Base-by-base conservation (phyloP, 2,797 vertebrate species). In the Eidolon dupreanum region DNA sequence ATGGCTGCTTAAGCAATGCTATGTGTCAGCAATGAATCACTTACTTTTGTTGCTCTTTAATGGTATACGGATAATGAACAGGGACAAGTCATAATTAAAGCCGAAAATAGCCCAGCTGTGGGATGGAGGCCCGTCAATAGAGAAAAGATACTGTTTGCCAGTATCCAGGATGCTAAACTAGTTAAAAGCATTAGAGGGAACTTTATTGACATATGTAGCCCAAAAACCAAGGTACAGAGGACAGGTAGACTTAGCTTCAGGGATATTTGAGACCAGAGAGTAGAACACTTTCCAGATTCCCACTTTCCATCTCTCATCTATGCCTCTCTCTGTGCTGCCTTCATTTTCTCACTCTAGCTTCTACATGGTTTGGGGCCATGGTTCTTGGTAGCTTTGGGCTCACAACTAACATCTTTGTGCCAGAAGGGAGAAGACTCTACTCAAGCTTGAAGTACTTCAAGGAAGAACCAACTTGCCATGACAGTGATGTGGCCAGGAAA, bases 1-100 rank as follows among this genome's bases (percentile, higher is more conserved):
- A 98, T 98, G 98, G 74, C 97, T 98, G 96, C 94, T 98, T 96
- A 94, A 98, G 98, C 98, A 98, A 98, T 97, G 95, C 98, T 97
- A 94, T 85, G 98, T 98, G 98, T 98, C 98, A 98, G 98, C 98
- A 98, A 97, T 98, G 98, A 98, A 98, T 98, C 98, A 98, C 98
- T 98, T 98, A 98, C 90, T 97, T 98, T 91, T 97, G 97, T 98
- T 98, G 95, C 97, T 98, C 97, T 98, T 98, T 97, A 98, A 49
- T 97, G 96, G 97, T 96, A 83, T 90, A 97, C 19, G 9, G 97
- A 91, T 98, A 98, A 98, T 98, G 98, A 98, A 97, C 96, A 98
- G 98, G 97, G 98, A 99, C 98, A 98, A 98, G 96, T 98, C 94
- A 46, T 98, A 98, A 98, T 99, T 98, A 98, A 98, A 98, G 91